A percentile compares a stretch with the other conserved stretches of the same genome.
Evolutionary conservation across 2,113 vertebrate species (phyloP).

Genomic region (Hipposideros armiger): DNA sequence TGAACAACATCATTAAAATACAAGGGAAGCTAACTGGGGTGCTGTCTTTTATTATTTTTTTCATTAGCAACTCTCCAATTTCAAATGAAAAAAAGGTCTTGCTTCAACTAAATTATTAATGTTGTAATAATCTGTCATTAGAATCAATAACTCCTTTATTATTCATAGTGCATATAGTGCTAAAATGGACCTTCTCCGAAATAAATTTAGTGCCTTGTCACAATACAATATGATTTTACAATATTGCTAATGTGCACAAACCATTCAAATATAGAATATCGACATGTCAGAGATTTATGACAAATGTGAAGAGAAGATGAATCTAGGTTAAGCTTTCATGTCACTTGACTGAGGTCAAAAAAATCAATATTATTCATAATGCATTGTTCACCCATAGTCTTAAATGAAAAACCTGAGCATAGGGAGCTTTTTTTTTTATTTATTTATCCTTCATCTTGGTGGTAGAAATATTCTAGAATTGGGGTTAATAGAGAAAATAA

Average conservation of each 20-base stretch:
- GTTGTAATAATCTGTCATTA: slow-evolving; percentile 84
- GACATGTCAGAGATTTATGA: slow-evolving; percentile 83
- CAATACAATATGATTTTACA: slow-evolving; percentile 83
- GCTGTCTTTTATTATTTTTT: neutral
- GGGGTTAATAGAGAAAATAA: slow-evolving; percentile 13
- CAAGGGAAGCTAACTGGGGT: slow-evolving; percentile 71
- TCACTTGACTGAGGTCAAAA: slow-evolving; percentile 77
- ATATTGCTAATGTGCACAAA: slow-evolving; percentile 84
- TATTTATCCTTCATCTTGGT: slow-evolving; percentile 24
- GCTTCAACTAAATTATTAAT: slow-evolving; percentile 75
- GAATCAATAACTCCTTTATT: slow-evolving; percentile 87
- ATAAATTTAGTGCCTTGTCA: slow-evolving; percentile 83
- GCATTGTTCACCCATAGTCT: slow-evolving; percentile 63
- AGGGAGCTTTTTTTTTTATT: neutral
- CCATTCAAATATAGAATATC: slow-evolving; percentile 83
- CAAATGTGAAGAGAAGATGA: slow-evolving; percentile 77
- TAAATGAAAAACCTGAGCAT: slow-evolving; percentile 64
- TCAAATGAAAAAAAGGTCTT: slow-evolving; percentile 71
- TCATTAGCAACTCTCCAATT: slow-evolving; percentile 72
- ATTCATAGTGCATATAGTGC: slow-evolving; percentile 79
- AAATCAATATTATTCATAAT: slow-evolving; percentile 84
- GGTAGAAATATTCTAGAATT: slow-evolving; percentile 25
- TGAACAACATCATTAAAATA: slow-evolving; percentile 73
- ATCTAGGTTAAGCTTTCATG: slow-evolving; percentile 73
- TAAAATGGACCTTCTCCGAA: slow-evolving; percentile 78